Evolutionary conservation across 1,140 invertebrate species (phyloP).

Genomic region (Venustaconcha ellipsiformis): DNA sequence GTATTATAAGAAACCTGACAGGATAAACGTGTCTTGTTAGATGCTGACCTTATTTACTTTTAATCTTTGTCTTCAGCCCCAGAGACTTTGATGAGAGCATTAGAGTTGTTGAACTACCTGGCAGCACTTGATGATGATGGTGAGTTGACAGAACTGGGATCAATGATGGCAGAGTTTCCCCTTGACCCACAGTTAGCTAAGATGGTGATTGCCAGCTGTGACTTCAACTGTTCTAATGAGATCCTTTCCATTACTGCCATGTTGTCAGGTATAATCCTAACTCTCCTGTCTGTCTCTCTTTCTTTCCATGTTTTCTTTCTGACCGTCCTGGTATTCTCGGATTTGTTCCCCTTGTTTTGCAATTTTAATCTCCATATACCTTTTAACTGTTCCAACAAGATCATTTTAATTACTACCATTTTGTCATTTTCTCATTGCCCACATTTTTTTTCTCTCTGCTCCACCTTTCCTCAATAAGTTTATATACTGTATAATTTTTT

Average conservation of each 20-base stretch:
- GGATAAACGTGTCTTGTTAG: background rate
- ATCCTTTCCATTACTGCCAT: constrained; percentile 99
- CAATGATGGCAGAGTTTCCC: constrained; percentile 99
- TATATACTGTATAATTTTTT: too few relatives aligned
- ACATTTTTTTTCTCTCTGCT: too few relatives aligned
- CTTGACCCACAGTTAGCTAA: constrained; percentile 99
- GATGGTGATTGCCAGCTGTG: constrained; percentile 95
- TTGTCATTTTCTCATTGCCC: too few relatives aligned
- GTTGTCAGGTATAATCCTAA: constrained; percentile 86
- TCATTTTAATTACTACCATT: too few relatives aligned
- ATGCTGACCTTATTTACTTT: background rate
- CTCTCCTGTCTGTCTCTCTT: too few relatives aligned
- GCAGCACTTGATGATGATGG: constrained; percentile 95
- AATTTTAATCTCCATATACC: too few relatives aligned
- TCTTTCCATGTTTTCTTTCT: too few relatives aligned
- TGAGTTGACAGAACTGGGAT: constrained; percentile 71
- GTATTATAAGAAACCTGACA: background rate
- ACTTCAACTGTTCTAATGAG: constrained; percentile 99
- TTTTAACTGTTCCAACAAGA: too few relatives aligned
- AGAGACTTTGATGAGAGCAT: constrained; percentile 98
- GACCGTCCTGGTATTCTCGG: too few relatives aligned
- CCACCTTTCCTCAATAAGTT: too few relatives aligned
- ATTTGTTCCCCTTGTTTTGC: too few relatives aligned
- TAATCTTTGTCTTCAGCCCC: constrained; percentile 77
- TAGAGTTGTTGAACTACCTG: constrained; percentile 98